Evolutionary conservation across 2,888 invertebrate genomes (phyloP), one percentile per base, ranked within the genome.

Genomic region (Athrips mouffetella): DNA sequence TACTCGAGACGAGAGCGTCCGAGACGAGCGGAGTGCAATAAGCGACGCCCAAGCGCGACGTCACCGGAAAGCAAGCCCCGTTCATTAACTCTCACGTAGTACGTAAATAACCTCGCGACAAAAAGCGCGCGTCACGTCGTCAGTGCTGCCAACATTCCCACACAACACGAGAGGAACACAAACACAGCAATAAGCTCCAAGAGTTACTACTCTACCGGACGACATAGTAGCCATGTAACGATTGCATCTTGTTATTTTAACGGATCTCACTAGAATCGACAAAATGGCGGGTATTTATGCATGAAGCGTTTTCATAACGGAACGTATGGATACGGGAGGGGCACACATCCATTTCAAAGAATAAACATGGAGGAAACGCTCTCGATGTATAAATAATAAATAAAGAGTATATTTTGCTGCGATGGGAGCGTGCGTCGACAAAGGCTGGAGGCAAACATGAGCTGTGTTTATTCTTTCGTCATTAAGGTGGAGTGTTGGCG

Each of bases 351-450:
- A 85, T 84, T 81, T 80, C 83, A 76, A 76, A 83, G 80, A 80
- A 80, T 78, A 83, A 83, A 84, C 83, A 85, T 66, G 68, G 67
- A 73, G 76, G 74, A 79, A 77, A 73, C 70, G 75, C 76, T 81
- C 79, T 79, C 79, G 77, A 81, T 80, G 84, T 81, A 83, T 85
- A 84, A 83, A 86, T 85, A 84, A 84, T 84, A 80, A 82, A 84
- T 80, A 79, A 75, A 75, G 79, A 71, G 79, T 79, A 77, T 82
- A 82, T 81, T 81, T 82, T 70, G 73, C 76, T 75, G 79, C 73
- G 77, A 74, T 66, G 64, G 66, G 71, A 73, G 76, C 73, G 75
- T 70, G 75, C 76, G 76, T 77, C 83, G 83, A 85, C 85, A 84
- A 85, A 81, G 78, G 72, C 69, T 60, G 72, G 67, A 74, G 62